phyloP scores from a whole-genome alignment of 2,113 vertebrate species.

The human region DNA sequence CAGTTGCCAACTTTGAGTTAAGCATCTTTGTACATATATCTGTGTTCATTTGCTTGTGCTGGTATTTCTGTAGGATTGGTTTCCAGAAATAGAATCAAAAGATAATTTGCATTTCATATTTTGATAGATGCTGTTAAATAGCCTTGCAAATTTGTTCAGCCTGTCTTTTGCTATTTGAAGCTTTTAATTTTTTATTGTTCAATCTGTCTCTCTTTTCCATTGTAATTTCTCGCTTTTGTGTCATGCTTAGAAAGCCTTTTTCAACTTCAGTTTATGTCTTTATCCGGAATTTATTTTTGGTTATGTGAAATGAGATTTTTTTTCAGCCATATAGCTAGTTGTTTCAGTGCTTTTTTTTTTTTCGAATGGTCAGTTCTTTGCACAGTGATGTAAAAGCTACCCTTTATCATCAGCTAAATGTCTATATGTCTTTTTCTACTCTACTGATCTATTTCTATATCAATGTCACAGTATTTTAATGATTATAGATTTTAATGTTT shows the following conservation, averaged over 20 bases:
- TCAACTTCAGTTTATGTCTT: neutral
- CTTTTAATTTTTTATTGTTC: neutral
- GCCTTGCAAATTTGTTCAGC: neutral
- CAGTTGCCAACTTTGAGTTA: neutral
- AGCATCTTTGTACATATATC: neutral
- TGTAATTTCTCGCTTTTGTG: constrained; percentile 35
- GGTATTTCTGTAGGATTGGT: neutral
- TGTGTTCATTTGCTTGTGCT: neutral
- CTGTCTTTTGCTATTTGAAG: neutral
- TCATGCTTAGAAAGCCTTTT: constrained; percentile 13
- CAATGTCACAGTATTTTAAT: neutral
- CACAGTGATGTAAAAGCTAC: neutral
- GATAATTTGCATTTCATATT: neutral
- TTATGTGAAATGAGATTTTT: constrained; percentile 22
- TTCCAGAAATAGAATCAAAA: constrained; percentile 23
- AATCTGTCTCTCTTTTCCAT: neutral
- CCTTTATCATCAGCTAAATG: neutral
- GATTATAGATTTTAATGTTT: neutral
- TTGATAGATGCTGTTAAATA: neutral
- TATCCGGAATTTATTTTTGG: constrained; percentile 8
- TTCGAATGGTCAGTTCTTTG: neutral
- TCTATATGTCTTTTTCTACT: neutral
- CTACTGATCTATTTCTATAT: neutral
- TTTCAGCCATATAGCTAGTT: neutral
- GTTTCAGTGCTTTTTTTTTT: neutral